Evolutionary conservation across 2,888 invertebrate species (phyloP).

Genomic region (Bibio marci): DNA sequence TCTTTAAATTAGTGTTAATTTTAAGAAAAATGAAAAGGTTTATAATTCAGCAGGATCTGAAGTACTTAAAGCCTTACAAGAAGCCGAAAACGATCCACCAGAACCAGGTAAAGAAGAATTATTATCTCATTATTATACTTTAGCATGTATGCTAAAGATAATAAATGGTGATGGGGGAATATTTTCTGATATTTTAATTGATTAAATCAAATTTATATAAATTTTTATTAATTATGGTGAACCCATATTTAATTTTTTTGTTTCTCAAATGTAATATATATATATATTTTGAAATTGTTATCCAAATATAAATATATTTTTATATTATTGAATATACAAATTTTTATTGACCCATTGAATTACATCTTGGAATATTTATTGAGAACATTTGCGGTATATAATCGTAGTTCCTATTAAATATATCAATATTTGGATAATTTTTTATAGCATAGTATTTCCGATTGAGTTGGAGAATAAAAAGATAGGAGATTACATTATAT

Average conservation of each 20-base stretch:
- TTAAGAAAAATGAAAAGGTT: constrained; percentile 86
- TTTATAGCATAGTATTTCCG: too few species aligned
- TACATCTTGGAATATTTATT: too few species aligned
- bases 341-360: too few species aligned
- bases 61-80: constrained; percentile 79
- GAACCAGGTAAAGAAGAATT: constrained; percentile 43
- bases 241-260: neutral
- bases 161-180: constrained; percentile 21
- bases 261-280: too few species aligned
- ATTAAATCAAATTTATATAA: constrained; percentile 12
- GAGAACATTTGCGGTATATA: too few species aligned
- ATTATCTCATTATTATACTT: constrained; percentile 16
- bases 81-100: constrained; percentile 64
- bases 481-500: too few species aligned
- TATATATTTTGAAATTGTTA: too few species aligned
- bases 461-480: too few species aligned
- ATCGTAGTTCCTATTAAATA: too few species aligned
- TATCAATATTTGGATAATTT: too few species aligned
- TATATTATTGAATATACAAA: too few species aligned
- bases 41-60: constrained; percentile 78
- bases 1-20: constrained; percentile 56
- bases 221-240: neutral
- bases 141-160: constrained; percentile 20
- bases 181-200: constrained; percentile 18
- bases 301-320: too few species aligned